phyloP scores from a whole-genome alignment of 2,113 vertebrate genomes.

The Melanocharis versteri region DNA sequence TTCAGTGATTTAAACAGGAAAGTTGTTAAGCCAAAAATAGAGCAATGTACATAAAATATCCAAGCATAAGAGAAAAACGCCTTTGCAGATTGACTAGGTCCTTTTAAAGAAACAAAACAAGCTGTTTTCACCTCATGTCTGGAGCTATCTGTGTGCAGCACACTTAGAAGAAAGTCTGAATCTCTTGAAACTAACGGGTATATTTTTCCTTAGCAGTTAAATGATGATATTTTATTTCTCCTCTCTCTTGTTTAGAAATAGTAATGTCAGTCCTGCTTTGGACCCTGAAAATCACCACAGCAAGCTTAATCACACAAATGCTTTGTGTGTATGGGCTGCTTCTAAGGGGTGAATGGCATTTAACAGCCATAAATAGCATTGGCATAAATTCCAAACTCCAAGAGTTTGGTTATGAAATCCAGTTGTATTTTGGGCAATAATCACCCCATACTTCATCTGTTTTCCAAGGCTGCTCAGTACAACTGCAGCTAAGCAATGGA shows the following conservation, averaged over 20 bases:
- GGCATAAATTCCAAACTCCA: conserved; percentile 17
- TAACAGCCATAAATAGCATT: not conserved
- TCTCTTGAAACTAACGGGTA: not conserved
- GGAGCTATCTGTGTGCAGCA: not conserved
- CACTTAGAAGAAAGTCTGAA: not conserved
- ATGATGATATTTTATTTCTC: conserved; percentile 27
- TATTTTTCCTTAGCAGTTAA: conserved; percentile 15
- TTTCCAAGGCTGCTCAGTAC: not conserved
- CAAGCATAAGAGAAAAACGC: not conserved
- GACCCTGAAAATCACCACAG: not conserved
- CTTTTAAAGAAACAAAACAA: conserved; percentile 11
- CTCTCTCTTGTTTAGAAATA: not conserved
- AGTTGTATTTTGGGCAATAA: not conserved
- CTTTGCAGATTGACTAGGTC: not conserved
- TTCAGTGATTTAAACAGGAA: not conserved
- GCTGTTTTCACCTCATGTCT: conserved; percentile 13
- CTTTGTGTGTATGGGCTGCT: not conserved
- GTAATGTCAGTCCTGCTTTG: not conserved
- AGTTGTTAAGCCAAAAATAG: not conserved
- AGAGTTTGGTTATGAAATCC: not conserved
- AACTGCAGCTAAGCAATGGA: not conserved
- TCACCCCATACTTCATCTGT: not conserved
- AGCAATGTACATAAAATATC: not conserved
- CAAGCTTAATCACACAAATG: not conserved
- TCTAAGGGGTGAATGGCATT: conserved; percentile 7